These are phyloP conservation scores for Cosmopolites sordidus DNA, from an alignment of 2,888 invertebrate genomes.

Conservation along the genomic window DNA sequence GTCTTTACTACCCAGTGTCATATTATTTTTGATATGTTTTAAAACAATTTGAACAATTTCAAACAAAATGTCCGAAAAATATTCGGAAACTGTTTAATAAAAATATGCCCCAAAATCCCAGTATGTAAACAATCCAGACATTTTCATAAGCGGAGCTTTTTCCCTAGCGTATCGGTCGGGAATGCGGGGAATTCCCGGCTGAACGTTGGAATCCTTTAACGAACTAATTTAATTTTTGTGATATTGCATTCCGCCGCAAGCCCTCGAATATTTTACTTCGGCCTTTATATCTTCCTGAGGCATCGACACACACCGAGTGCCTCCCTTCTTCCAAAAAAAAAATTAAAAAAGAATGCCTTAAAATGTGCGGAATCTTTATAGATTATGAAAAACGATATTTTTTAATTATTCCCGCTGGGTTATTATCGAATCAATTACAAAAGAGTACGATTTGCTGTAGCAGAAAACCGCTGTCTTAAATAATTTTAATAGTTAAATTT, in stretches of 20 bases:
- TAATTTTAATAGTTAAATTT: too few relatives aligned
- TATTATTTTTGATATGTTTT: too few relatives aligned
- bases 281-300: constrained; percentile 24
- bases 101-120: not conserved
- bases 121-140: not conserved
- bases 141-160: constrained; percentile 1
- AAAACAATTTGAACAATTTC: too few relatives aligned
- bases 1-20: too few relatives aligned
- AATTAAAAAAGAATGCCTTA: constrained; percentile 6
- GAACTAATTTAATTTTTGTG: constrained; percentile 29
- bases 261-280: constrained; percentile 23
- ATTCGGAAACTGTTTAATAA: not conserved
- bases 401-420: too few relatives aligned
- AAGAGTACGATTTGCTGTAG: too few relatives aligned
- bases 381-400: constrained; percentile 26
- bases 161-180: constrained; percentile 19
- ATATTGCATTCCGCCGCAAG: constrained; percentile 14
- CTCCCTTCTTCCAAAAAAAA: not conserved
- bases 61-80: not conserved
- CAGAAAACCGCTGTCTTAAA: too few relatives aligned
- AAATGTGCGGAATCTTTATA: constrained; percentile 21
- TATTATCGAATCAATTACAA: too few relatives aligned
- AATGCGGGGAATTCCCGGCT: constrained; percentile 22
- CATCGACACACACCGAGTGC: constrained; percentile 11
- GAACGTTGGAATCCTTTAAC: constrained; percentile 13